Conservation (phyloP, 2,888 invertebrate species). For the Tiliacea aurago region DNA sequence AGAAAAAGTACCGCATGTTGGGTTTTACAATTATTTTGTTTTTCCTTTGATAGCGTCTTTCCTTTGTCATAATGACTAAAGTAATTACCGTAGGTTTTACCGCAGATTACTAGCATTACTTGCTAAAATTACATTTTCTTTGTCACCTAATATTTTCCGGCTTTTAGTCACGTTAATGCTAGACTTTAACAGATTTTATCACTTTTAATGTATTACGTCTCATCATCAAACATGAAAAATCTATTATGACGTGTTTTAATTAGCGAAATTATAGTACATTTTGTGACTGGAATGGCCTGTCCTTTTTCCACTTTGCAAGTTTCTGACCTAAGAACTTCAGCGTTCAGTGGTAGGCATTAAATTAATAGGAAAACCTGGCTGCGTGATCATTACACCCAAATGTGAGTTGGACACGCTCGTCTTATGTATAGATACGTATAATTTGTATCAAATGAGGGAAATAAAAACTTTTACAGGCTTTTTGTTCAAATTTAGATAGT, state of each 20-base stretch:
- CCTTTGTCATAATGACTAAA: not conserved
- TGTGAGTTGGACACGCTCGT: slow-evolving; percentile 58
- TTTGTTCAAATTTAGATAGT: slow-evolving; percentile 19
- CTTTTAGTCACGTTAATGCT: not conserved
- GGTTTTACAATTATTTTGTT: not conserved
- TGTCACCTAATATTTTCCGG: slow-evolving; percentile 19
- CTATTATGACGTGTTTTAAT: not conserved
- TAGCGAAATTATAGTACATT: slow-evolving; percentile 6
- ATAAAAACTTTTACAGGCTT: slow-evolving; percentile 34
- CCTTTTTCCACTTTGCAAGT: slow-evolving; percentile 30
- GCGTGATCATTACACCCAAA: slow-evolving; percentile 59
- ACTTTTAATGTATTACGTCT: not conserved
- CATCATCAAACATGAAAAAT: not conserved
- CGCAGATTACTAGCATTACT: slow-evolving; percentile 9
- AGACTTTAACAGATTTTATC: not conserved
- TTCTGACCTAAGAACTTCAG: slow-evolving; percentile 46
- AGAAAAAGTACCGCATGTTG: not conserved
- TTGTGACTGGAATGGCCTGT: slow-evolving; percentile 23
- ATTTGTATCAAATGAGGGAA: slow-evolving; percentile 39
- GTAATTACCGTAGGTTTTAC: not conserved
- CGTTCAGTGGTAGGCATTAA: slow-evolving; percentile 53
- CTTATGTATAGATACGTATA: slow-evolving; percentile 45
- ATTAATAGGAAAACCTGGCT: slow-evolving; percentile 55
- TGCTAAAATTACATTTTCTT: slow-evolving; percentile 15
- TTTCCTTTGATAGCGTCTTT: not conserved